Conservation (phyloP, 2,797 vertebrate genomes). For the Tarsius wallacei region DNA sequence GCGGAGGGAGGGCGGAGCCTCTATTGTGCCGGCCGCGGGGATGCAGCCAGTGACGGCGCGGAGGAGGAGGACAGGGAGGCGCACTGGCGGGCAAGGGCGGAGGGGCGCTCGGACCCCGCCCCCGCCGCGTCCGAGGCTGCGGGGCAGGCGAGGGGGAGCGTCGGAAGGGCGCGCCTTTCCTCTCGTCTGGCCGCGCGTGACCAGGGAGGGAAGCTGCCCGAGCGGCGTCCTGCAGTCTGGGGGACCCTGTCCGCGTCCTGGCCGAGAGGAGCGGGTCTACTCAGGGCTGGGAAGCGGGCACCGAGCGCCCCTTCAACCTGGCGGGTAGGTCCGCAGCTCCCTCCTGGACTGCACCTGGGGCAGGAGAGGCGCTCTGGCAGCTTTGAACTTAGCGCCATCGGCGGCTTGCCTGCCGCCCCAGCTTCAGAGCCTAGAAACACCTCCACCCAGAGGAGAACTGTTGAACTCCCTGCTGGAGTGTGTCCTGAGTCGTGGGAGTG, state of each 20-base stretch:
- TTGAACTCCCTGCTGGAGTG: not conserved
- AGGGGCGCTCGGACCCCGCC: constrained; percentile 43
- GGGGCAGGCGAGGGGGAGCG: not conserved
- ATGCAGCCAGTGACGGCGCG: constrained; percentile 77
- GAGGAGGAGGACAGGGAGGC: constrained; percentile 48
- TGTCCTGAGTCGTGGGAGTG: not conserved
- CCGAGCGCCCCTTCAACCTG: constrained; percentile 8
- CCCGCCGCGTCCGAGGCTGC: not conserved
- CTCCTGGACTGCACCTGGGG: not conserved
- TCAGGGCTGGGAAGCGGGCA: not conserved
- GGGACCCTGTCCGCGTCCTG: not conserved
- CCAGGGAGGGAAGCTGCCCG: not conserved
- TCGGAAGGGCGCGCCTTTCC: not conserved
- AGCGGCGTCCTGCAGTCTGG: not conserved
- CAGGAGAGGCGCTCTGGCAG: not conserved
- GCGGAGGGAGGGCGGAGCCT: constrained; percentile 72
- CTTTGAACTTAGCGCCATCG: constrained; percentile 69
- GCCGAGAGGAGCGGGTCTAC: not conserved
- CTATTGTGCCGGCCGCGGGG: constrained; percentile 82
- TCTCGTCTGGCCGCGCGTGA: not conserved
- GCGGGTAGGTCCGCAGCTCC: accelerated
- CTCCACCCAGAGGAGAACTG: constrained; percentile 65
- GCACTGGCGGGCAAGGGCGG: not conserved
- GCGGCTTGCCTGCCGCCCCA: not conserved
- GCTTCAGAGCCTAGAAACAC: not conserved